Evolutionary conservation across 92 coral and sea anemone species (phyloP).

Genomic region (Plumapathes pennacea): DNA sequence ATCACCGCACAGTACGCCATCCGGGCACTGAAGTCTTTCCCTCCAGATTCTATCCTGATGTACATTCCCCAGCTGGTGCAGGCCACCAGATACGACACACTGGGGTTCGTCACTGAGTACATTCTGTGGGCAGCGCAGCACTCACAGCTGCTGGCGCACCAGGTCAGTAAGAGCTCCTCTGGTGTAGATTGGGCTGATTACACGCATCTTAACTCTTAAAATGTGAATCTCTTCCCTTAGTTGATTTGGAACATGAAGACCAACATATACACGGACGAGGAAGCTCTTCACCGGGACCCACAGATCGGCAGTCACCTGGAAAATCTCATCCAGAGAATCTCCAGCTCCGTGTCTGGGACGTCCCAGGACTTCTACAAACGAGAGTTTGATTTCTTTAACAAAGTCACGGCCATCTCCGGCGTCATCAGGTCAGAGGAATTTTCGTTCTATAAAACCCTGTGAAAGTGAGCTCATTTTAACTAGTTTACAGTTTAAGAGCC

Average conservation of each 20-base stretch:
- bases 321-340: conserved; percentile 73
- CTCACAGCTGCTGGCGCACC: conserved; percentile 95
- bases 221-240: conserved; percentile 22
- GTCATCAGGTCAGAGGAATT: conserved; percentile 71
- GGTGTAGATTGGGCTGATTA: background rate
- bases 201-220: background rate
- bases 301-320: conserved; percentile 87
- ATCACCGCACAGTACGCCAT: conserved; percentile 95
- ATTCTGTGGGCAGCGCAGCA: conserved; percentile 96
- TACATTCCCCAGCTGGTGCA: conserved; percentile 97
- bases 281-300: conserved; percentile 76
- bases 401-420: conserved; percentile 95
- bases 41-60: conserved; percentile 89
- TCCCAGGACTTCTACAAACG: conserved; percentile 89
- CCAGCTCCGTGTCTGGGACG: conserved; percentile 78
- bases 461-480: background rate
- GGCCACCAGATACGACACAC: conserved; percentile 91
- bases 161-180: conserved; percentile 77
- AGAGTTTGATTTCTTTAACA: conserved; percentile 94
- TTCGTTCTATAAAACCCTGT: no score
- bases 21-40: conserved; percentile 96
- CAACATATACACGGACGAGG: conserved; percentile 91
- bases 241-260: conserved; percentile 99
- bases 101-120: conserved; percentile 95
- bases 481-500: background rate